A percentile compares a stretch with the other conserved stretches of the same genome.
phyloP scores from a whole-genome alignment of 2,888 invertebrate species.

The Epinotia bilunana region DNA sequence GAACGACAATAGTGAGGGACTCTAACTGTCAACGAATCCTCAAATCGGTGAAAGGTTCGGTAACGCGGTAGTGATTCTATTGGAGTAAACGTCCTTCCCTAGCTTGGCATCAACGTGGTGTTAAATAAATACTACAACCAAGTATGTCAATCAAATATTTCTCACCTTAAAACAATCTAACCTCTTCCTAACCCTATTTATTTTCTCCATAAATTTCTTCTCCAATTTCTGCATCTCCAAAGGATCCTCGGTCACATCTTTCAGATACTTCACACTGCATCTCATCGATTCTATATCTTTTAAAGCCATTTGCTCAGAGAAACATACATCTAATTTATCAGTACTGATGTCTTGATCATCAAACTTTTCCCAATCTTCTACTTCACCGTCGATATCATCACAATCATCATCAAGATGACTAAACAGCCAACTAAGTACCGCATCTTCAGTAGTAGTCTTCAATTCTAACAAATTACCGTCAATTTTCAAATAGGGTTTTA shows the following conservation, averaged over 20 bases:
- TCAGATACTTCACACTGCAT: constrained; percentile 67
- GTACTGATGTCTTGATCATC: constrained; percentile 52
- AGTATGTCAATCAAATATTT: neutral
- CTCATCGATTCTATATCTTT: constrained; percentile 71
- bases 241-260: constrained; percentile 63
- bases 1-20: no score
- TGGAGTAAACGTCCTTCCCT: no score
- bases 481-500: constrained; percentile 64
- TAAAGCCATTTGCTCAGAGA: constrained; percentile 69
- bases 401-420: constrained; percentile 54
- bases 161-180: constrained; percentile 71
- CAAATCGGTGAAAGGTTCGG: no score
- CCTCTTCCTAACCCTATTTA: constrained; percentile 61
- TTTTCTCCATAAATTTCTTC: constrained; percentile 62
- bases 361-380: constrained; percentile 62
- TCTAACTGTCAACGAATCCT: no score
- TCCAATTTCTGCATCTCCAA: constrained; percentile 61
- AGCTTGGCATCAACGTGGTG: neutral
- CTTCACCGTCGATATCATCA: constrained; percentile 47
- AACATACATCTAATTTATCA: constrained; percentile 66
- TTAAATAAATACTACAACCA: neutral
- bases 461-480: constrained; percentile 58
- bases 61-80: no score
- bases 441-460: constrained; percentile 63
- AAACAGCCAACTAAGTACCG: constrained; percentile 71